Percentiles rank a stretch among this genome's conserved stretches.
phyloP scores from a whole-genome alignment of 2,888 invertebrate genomes.

The Volucella inanis region DNA sequence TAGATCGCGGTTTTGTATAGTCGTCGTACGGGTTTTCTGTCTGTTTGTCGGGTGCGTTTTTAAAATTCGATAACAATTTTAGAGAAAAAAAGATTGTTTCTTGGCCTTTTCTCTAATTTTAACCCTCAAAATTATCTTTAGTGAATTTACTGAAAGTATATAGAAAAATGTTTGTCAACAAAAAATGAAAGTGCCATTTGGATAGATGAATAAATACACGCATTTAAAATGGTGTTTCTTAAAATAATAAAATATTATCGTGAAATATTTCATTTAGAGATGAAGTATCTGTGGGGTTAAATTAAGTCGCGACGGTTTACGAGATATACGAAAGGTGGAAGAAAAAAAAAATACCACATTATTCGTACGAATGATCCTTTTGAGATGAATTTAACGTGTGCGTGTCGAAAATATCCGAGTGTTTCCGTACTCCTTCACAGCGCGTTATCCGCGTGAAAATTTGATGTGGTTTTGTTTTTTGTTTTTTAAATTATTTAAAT shows the following conservation, averaged over 20 bases:
- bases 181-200: constrained; percentile 27
- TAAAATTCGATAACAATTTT: constrained; percentile 53
- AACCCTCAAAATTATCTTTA: neutral
- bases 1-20: constrained; percentile 83
- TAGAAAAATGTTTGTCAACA: constrained; percentile 1
- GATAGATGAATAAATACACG: constrained; percentile 29
- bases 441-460: neutral
- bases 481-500: neutral
- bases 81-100: constrained; percentile 10
- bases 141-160: constrained; percentile 18
- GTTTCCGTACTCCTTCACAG: neutral
- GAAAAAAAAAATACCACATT: constrained; percentile 12
- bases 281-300: constrained; percentile 26
- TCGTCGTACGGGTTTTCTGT: constrained; percentile 77
- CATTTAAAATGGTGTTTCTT: no score
- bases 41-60: constrained; percentile 61
- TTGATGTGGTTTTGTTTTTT: neutral
- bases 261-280: constrained; percentile 34
- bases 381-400: constrained; percentile 41
- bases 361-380: neutral
- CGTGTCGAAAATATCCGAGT: constrained; percentile 25
- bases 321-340: neutral
- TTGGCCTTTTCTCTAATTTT: constrained; percentile 15
- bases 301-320: constrained; percentile 40
- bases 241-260: neutral